phyloP scores from a whole-genome alignment of 2,888 invertebrate species.

The Synanthedon andrenaeformis region DNA sequence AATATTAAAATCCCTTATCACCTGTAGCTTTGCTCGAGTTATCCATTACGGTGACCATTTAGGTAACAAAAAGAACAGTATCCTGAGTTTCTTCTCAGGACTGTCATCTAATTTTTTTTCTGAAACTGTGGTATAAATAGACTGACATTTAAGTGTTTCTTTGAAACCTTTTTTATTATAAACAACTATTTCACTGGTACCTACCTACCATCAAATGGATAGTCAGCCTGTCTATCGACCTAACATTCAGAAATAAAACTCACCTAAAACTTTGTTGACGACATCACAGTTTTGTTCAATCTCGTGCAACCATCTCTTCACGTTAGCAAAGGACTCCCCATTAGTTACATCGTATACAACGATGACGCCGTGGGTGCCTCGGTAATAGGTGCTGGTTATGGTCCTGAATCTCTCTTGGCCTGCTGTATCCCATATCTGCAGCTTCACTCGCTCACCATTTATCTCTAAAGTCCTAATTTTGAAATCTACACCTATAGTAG shows the following conservation, averaged over 20 bases:
- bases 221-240: too few species aligned
- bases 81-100: too few species aligned
- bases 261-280: slow-evolving; percentile 96
- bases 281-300: slow-evolving; percentile 99
- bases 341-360: slow-evolving; percentile 99
- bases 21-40: too few species aligned
- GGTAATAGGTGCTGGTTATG: slow-evolving; percentile 98
- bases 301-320: slow-evolving; percentile 98
- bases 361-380: slow-evolving; percentile 99
- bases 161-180: too few species aligned
- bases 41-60: too few species aligned
- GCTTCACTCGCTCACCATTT: slow-evolving; percentile 90
- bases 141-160: too few species aligned
- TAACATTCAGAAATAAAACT: slow-evolving; percentile 19
- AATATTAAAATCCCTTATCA: too few species aligned
- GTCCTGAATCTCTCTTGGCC: slow-evolving; percentile 98
- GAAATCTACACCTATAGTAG: slow-evolving; percentile 99
- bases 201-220: too few species aligned
- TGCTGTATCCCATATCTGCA: slow-evolving; percentile 99
- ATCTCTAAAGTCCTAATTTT: slow-evolving; percentile 97
- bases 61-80: too few species aligned
- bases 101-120: too few species aligned
- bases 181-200: too few species aligned
- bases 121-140: too few species aligned
- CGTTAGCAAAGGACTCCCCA: slow-evolving; percentile 99